Evolutionary conservation across 2,888 invertebrate species (phyloP).

Genomic region (Argyra leucocephala): DNA sequence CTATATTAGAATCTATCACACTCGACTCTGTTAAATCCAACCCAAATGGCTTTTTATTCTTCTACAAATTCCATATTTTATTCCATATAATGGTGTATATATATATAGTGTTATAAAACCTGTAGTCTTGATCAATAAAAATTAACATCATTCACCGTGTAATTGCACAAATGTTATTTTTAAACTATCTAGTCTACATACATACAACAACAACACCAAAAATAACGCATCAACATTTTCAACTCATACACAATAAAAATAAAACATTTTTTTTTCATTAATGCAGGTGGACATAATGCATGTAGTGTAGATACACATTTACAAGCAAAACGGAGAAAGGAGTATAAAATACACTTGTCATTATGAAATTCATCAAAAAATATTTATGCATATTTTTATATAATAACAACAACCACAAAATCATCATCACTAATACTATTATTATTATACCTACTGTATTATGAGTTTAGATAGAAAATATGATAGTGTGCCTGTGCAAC

Average conservation of each 20-base stretch:
- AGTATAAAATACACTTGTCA: neutral
- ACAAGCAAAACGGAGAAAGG: neutral
- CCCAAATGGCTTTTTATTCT: no score
- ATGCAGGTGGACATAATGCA: neutral
- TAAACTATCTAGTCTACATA: neutral
- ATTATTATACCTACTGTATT: neutral
- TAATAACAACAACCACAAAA: neutral
- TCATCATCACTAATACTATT: neutral
- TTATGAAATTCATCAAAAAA: neutral
- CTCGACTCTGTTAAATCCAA: no score
- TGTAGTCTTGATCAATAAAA: no score
- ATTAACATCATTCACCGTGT: neutral
- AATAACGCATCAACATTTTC: neutral
- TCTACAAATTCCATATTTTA: no score
- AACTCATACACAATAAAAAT: neutral
- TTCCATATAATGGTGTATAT: no score
- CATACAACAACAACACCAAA: no score
- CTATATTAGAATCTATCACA: no score
- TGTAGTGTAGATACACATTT: no score
- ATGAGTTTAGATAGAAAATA: no score
- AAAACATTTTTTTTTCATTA: no score
- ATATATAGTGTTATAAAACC: no score
- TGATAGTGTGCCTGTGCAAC: no score
- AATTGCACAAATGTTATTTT: neutral
- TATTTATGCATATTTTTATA: neutral